Percentiles rank a stretch among this genome's conserved stretches.
Conservation (phyloP, 2,113 vertebrate species). For the Procavia capensis region DNA sequence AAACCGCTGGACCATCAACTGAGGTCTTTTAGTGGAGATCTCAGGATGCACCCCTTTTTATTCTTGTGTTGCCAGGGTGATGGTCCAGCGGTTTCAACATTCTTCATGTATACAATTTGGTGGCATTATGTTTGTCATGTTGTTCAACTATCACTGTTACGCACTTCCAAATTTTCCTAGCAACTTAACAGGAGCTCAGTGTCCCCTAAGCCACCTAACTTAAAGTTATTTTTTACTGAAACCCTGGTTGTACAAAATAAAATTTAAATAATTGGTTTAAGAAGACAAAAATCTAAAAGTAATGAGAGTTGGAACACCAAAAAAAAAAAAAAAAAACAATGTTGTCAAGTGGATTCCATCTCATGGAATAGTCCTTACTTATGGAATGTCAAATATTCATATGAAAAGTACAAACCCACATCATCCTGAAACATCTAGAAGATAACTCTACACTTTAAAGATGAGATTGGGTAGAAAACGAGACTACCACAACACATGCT, state of each 20-base stretch:
- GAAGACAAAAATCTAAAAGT: neutral
- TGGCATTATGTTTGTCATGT: neutral
- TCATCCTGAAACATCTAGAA: neutral
- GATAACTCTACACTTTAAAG: neutral
- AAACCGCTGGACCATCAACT: no score
- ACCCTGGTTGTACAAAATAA: neutral
- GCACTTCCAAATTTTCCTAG: neutral
- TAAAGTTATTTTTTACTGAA: neutral
- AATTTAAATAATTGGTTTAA: slow-evolving; percentile 17
- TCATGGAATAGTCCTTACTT: neutral
- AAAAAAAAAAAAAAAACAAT: no score
- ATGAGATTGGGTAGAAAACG: neutral
- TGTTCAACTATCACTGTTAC: neutral
- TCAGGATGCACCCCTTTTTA: no score
- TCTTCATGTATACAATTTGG: neutral
- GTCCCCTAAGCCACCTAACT: neutral
- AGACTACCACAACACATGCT: neutral
- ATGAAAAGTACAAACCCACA: neutral
- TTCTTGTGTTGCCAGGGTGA: no score
- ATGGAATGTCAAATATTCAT: neutral
- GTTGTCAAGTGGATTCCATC: no score
- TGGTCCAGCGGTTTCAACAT: neutral
- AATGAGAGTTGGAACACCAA: neutral
- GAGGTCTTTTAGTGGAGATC: no score
- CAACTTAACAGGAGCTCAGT: neutral